These are phyloP conservation scores for Cryptocheilus praepositus DNA, from an alignment of 2,888 invertebrate species.

Conservation along the genomic window DNA sequence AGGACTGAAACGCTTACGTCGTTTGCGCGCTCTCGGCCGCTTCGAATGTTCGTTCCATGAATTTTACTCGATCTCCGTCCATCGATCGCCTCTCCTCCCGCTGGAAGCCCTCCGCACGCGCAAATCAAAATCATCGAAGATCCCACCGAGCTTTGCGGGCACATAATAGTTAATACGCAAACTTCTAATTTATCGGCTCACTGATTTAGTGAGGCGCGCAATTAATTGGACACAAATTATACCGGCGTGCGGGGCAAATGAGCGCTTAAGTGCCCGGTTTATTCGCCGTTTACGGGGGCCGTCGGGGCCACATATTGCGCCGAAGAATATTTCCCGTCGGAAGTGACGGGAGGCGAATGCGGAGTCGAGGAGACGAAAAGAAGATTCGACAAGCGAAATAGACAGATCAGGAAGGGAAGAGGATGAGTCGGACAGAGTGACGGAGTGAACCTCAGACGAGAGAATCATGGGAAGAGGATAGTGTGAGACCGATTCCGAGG, in stretches of 20 bases:
- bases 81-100: background rate
- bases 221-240: conserved; percentile 35
- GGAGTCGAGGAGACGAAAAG: conserved; percentile 22
- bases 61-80: too few relatives aligned
- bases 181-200: conserved; percentile 31
- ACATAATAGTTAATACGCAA: conserved; percentile 33
- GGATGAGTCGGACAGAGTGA: conserved; percentile 16
- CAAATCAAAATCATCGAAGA: conserved; percentile 27
- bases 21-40: too few relatives aligned
- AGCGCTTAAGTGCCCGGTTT: conserved; percentile 27
- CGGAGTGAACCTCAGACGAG: conserved; percentile 26
- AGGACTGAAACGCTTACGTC: too few relatives aligned
- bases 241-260: conserved; percentile 17
- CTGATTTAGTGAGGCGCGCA: conserved; percentile 33
- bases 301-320: conserved; percentile 1
- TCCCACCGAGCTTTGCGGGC: conserved; percentile 14
- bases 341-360: conserved; percentile 5
- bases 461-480: conserved; percentile 18
- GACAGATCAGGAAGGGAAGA: conserved; percentile 11
- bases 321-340: background rate
- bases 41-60: too few relatives aligned
- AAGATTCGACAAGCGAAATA: conserved; percentile 22
- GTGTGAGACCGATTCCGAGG: background rate
- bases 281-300: conserved; percentile 23
- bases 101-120: background rate